Base-by-base conservation (phyloP, 2,113 vertebrate species). In the Sialia sialis region DNA sequence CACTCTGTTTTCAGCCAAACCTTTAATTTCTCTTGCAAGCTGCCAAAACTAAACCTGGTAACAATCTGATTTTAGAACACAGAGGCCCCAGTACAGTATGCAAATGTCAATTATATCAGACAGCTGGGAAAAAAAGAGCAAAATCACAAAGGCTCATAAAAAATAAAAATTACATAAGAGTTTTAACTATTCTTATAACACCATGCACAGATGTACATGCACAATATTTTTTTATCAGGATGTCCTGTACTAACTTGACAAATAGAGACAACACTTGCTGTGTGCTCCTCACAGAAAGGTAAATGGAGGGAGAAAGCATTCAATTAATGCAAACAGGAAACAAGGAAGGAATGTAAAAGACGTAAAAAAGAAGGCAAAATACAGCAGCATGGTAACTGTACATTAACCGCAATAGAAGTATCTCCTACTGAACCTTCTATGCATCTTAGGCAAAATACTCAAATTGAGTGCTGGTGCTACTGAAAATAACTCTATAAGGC, bases 21-120 rank as follows among this genome's bases (percentile, higher is more conserved):
- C 88, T 97, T 97, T 96, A 68, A 95, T 94, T 95, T 58, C 56
- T 75, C 91, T 77, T 82, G 20, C 32, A 84, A 52, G 51, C 68
- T 96, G 88, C 85, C 93, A 79, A 90, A 95, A 88, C 92, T 66
- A 96, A 94, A 95, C 69, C 68, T 93, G 87, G 88, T 75, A 91
- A 84, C 73, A 86, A 92, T 83, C 85, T 87, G 83, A 84, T 95
- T 95, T 84, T 64, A 92, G 76, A 84, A 81, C 58, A 70, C 56
- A 83, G 52, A 95, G 78, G 74, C 66, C 76, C 66, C 73, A 77
- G 36, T 49, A 73, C 79, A 83, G 80, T 87, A 81, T 80, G 75
- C 9, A 32, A 85, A 51, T 79, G 76, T 60, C 95, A 96, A 80
- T 78, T 91, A 89, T 83, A 89, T 83, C n/a, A 89, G 84, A 91